Base-by-base conservation (phyloP, 1,140 invertebrate species). In the Drosophila pseudoananassae region DNA sequence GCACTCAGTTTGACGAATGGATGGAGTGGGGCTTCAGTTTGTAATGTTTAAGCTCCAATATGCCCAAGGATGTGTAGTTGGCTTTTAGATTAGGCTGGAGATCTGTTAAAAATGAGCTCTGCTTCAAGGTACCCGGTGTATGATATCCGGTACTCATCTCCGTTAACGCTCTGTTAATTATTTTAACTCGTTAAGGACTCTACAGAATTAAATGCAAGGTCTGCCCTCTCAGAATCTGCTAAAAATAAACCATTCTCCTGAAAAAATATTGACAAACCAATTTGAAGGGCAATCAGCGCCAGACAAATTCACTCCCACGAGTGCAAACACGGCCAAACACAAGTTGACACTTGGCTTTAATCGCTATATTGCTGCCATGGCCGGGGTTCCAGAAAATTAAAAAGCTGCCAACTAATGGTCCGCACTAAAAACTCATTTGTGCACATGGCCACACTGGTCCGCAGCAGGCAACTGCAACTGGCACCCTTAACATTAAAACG, bases 1-100 rank as follows among this genome's bases (percentile, higher is more conserved):
- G 74, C 74, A 78, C 49, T 53, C 52, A 65, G 55, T 65, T 55
- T 81, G 82, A 85, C 82, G 81, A 85, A 81, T 87, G 81, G 57
- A 25, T 23, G 53, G 15, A 23, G 38, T 36, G 38, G 27, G 23
- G 14, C 7, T 36, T 36, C 12, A 17, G 0, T 17, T 25, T 1
- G 6, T 46, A 66, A 54, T 68, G 40, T 15, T 4, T 36, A 6
- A 27, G 25, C 49, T 55, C 15, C 25, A 52, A 69, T 45, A 31
- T 17, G n/a, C 10, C n/a, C 8, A 40, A 15, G 12, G 38, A 40
- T 40, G n/a, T 40, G 33, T 36, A 12, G 31, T 6, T 33, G 7
- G 4, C 36, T 12, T 4, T 4, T 38, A 5, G n/a, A 40, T 10
- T 7, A 33, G 31, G 1, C 33, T n/a, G 12, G 9, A 4, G 9